A percentile compares a stretch with the other conserved stretches of the same genome.
Evolutionary conservation across 2,113 vertebrate species (phyloP).

Genomic region (Oxyura jamaicensis): DNA sequence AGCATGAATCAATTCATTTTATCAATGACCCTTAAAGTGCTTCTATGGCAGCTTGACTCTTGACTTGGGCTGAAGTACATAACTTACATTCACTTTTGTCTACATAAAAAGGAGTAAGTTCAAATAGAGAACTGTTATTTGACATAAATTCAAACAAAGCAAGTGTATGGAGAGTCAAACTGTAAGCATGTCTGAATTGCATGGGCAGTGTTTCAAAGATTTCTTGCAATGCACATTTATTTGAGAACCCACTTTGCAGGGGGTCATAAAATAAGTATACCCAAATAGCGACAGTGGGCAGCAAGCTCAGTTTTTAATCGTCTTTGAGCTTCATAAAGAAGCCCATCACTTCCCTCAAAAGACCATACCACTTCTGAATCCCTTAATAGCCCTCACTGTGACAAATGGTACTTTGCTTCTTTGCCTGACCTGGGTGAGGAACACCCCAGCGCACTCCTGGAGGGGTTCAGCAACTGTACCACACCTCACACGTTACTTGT

Average conservation of each 20-base stretch:
- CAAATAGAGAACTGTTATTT: rapidly evolving
- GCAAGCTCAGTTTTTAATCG: neutral
- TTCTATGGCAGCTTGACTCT: neutral
- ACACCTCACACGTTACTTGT: rapidly evolving
- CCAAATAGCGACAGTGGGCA: neutral
- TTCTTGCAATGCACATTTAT: rapidly evolving
- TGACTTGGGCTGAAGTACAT: neutral
- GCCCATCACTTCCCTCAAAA: rapidly evolving
- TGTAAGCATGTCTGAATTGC: neutral
- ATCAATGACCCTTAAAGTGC: rapidly evolving
- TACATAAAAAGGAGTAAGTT: rapidly evolving
- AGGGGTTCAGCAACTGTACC: rapidly evolving
- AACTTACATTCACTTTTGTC: neutral
- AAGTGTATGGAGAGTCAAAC: neutral
- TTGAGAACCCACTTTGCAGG: neutral
- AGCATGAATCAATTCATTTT: neutral
- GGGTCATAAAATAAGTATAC: neutral
- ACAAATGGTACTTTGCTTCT: rapidly evolving
- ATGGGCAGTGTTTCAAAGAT: neutral
- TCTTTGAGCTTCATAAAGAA: rapidly evolving
- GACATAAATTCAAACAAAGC: neutral
- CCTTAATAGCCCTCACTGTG: neutral
- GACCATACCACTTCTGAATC: rapidly evolving
- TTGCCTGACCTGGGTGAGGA: rapidly evolving
- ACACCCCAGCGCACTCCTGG: rapidly evolving